These are phyloP conservation scores for Salvelinus sp. DNA, from an alignment of 2,113 vertebrate genomes.

Conservation along the genomic window DNA sequence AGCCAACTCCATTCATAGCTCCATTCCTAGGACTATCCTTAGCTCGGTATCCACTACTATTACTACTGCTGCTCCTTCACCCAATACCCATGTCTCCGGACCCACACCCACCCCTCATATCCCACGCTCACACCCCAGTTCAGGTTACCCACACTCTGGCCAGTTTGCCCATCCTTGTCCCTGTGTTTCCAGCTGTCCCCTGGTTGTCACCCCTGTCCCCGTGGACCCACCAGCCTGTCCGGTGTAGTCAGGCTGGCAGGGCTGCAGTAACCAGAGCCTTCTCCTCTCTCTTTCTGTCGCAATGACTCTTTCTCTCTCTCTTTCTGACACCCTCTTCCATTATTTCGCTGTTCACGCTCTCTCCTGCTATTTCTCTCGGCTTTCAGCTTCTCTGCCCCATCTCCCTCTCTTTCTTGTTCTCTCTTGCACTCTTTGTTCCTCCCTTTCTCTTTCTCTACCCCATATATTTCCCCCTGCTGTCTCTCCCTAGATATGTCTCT, in stretches of 20 bases:
- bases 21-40: slow-evolving; percentile 18
- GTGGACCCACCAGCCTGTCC: slow-evolving; percentile 23
- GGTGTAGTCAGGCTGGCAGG: background rate
- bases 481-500: background rate
- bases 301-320: slow-evolving; percentile 1
- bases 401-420: slow-evolving; percentile 2
- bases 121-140: slow-evolving; percentile 20
- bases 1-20: slow-evolving; percentile 5
- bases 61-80: slow-evolving; percentile 49
- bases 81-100: slow-evolving; percentile 17
- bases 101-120: background rate
- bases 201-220: slow-evolving; percentile 34
- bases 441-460: background rate
- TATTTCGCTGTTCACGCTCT: slow-evolving; percentile 1
- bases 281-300: background rate
- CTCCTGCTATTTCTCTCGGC: too few relatives aligned
- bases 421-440: background rate
- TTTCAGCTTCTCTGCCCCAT: background rate
- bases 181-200: slow-evolving; percentile 54
- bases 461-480: background rate
- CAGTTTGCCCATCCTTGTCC: slow-evolving; percentile 13
- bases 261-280: slow-evolving; percentile 34
- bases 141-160: slow-evolving; percentile 41
- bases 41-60: slow-evolving; percentile 50
- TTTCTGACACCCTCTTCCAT: slow-evolving; percentile 5